Evolutionary conservation across 1,140 invertebrate genomes (phyloP), one percentile per base, ranked within the genome.

Genomic region (Pseudomyrmex dendroicus): DNA sequence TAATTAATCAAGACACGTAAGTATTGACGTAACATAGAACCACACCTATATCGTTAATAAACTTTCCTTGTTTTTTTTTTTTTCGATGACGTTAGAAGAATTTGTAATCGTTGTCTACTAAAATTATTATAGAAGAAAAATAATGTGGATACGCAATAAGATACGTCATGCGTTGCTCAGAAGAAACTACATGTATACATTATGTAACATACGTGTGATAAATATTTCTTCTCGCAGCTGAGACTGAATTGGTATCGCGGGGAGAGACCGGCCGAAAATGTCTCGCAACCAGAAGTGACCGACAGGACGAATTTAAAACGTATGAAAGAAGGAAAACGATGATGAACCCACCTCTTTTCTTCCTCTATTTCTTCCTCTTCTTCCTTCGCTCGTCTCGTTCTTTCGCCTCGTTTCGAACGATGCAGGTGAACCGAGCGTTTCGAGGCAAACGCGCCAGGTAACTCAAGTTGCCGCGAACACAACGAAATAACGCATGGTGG

Each of bases 401-500:
- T 35, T 35, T 35, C 35, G 35, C 5, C 35, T 35, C 35, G 35
- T 48, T 57, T 48, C 61, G 9, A 13, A 54, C 25, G 59, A n/a
- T 56, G 25, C 64, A 80, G 82, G 62, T 84, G 72, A 63, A 68
- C 35, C 66, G 22, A 72, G 54, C 67, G 46, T 83, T 87, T 85
- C 22, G 76, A 83, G 59, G 7, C 54, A 56, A 82, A 84, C 56
- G 68, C 68, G 77, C 78, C 62, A 84, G 83, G 83, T 82, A 88
- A 85, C 78, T 88, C 68, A 22, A 67, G 84, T 85, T 85, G 86
- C 86, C 76, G 68, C 70, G 80, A 90, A 77, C 82, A 73, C 82
- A 88, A 87, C 82, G 85, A 90, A 90, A 90, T 85, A 89, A 87
- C 78, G 82, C 82, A 54, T 83, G 83, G 44, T 88, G 89, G 90